These are phyloP conservation scores for Drosophila tropicalis DNA, from an alignment of 1,140 invertebrate genomes.

Conservation along the genomic window DNA sequence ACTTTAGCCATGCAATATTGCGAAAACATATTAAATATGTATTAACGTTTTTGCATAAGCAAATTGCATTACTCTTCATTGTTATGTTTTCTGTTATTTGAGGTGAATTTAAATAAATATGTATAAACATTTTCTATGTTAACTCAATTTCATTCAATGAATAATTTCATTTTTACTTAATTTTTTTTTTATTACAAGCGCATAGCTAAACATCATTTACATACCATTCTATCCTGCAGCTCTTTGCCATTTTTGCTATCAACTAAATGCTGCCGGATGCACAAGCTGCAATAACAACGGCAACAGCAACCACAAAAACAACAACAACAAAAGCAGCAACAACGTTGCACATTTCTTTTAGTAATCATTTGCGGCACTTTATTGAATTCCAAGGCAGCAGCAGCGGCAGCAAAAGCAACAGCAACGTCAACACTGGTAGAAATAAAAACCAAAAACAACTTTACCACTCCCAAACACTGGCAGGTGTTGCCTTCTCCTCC, in stretches of 20 bases:
- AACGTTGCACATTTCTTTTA: conserved; percentile 58
- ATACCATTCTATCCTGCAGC: conserved; percentile 17
- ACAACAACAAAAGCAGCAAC: conserved; percentile 20
- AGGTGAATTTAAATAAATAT: neutral
- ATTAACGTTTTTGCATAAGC: conserved; percentile 5
- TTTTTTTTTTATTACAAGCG: conserved; percentile 39
- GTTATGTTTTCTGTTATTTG: neutral
- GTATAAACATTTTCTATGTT: neutral
- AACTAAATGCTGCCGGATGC: conserved; percentile 55
- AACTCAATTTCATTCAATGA: conserved; percentile 38
- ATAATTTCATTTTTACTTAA: conserved; percentile 34
- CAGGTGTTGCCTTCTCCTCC: conserved; percentile 47
- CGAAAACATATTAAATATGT: neutral
- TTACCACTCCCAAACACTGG: conserved; percentile 29
- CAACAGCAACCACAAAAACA: conserved; percentile 24
- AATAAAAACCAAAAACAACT: conserved; percentile 34
- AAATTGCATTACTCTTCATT: neutral
- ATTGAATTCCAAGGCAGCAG: conserved; percentile 61
- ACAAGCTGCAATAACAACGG: conserved; percentile 45
- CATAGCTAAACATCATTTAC: conserved; percentile 46
- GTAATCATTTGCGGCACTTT: conserved; percentile 66
- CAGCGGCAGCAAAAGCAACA: neutral
- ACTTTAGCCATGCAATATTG: no score
- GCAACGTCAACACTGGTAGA: neutral
- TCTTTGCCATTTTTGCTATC: conserved; percentile 22